Base-by-base conservation (phyloP, 2,888 invertebrate species). In the Rotaria sp. region DNA sequence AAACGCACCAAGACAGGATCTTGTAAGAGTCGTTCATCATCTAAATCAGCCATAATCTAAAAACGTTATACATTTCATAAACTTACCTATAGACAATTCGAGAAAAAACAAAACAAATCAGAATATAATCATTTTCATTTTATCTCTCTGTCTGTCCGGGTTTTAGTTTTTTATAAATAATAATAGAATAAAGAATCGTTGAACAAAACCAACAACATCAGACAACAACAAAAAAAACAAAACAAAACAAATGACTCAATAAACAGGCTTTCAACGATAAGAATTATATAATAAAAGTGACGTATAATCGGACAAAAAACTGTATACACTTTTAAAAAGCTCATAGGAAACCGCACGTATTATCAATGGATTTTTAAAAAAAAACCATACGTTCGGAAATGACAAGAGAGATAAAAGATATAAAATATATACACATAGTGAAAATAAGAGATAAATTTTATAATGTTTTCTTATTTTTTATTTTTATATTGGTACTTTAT, bases 1-100 rank as follows among this genome's bases (percentile, higher is more conserved):
- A 41, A 26, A 80, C 45, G 24, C n/a, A 80, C 80, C 80, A 80
- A 45, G 15, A 41, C n/a, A 26, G 41, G 80, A 80, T 80, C 45
- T 45, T 80, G 41, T 45, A 80, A 45, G 10, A 80, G 45, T 80
- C 80, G 80, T 80, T 80, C 80, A 80, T 80, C 80, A 24, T 80
- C 45, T n/a, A 80, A 67, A 67, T 67, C 67, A 35, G 67, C 67
- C 67, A 67, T 67, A 67, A 67, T 67, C 67, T 67, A 35, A 67
- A 67, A 67, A 30, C 8, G 35, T 67, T 13, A n/a, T n/a, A 59
- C 10, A 59, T 59, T 59, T 30, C 35, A 35, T 67, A 0, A 67
- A 35, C 67, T 35, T 67, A 35, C 67, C 67, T 67, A 67, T 30
- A 67, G 15, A 8, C 3, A 55, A 55, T 30, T 21, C 11, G 11